Evolutionary conservation across 2,797 vertebrate species (phyloP).

Genomic region (Pelobates cultripes): DNA sequence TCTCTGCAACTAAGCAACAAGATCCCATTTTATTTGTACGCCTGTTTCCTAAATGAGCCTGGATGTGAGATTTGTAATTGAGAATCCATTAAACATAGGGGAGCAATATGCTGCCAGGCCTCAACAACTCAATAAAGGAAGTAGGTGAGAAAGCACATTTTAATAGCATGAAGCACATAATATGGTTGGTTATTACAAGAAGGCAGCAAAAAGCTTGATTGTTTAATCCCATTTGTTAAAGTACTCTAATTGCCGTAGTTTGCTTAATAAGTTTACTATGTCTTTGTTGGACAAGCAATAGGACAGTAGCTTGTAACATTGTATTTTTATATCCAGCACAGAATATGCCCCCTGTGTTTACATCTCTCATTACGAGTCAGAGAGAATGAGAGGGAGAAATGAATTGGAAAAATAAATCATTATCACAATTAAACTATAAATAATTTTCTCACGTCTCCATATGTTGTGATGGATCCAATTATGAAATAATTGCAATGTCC

Average conservation of each 20-base stretch:
- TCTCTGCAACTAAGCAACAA: constrained; percentile 6
- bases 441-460: not conserved
- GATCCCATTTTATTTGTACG: constrained; percentile 20
- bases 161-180: constrained; percentile 12
- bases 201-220: constrained; percentile 9
- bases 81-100: constrained; percentile 37
- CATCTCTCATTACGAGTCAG: not conserved
- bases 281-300: not conserved
- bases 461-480: not conserved
- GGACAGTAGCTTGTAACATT: not conserved
- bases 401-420: constrained; percentile 36
- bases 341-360: constrained; percentile 5
- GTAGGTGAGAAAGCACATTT: constrained; percentile 13
- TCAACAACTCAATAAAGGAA: constrained; percentile 25
- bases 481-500: not conserved
- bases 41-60: constrained; percentile 36
- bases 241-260: not conserved
- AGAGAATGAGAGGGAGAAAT: not conserved
- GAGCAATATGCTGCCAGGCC: constrained; percentile 15
- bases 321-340: not conserved
- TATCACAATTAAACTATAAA: constrained; percentile 11
- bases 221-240: constrained; percentile 19
- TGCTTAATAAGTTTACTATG: not conserved
- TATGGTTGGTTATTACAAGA: constrained; percentile 6
- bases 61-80: constrained; percentile 29